phyloP scores from a whole-genome alignment of 2,113 vertebrate genomes.

The Sinocyclocheilus anshuiensis region DNA sequence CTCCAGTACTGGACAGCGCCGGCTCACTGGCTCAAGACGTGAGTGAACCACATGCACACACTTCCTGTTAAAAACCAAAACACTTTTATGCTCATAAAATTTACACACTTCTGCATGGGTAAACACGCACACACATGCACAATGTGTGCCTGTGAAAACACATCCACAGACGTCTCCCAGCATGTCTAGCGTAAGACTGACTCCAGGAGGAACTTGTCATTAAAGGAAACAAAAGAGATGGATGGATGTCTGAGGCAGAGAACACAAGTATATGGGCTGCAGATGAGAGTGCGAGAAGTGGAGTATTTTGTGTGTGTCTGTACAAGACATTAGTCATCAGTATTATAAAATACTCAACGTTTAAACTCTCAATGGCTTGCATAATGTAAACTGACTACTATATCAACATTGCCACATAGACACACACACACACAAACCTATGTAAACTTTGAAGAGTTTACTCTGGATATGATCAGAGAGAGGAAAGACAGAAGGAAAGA shows the following conservation, averaged over 20 bases:
- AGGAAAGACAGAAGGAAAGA: constrained; percentile 63
- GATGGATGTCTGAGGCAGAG: constrained; percentile 49
- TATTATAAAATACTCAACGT: constrained; percentile 51
- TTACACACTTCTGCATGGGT: constrained; percentile 58
- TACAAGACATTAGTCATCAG: constrained; percentile 14
- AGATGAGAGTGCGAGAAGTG: constrained; percentile 39
- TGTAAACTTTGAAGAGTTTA: constrained; percentile 77
- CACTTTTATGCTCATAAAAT: constrained; percentile 1
- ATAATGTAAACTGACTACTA: constrained; percentile 39
- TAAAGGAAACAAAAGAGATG: constrained; percentile 45
- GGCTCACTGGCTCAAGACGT: constrained; percentile 84
- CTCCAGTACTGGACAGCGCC: constrained; percentile 81
- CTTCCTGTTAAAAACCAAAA: background rate
- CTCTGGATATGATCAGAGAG: constrained; percentile 59
- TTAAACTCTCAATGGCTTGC: constrained; percentile 37
- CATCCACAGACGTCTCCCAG: constrained; percentile 37
- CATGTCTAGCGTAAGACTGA: constrained; percentile 20
- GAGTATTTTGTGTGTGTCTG: constrained; percentile 32
- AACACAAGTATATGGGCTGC: constrained; percentile 43
- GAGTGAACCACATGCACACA: constrained; percentile 66
- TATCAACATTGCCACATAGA: constrained; percentile 62
- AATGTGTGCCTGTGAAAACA: constrained; percentile 49
- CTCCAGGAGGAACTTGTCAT: constrained; percentile 47
- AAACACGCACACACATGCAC: constrained; percentile 46
- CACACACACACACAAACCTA: constrained; percentile 65